These are phyloP conservation scores for Ptychoptera contaminata DNA, from an alignment of 2,888 invertebrate genomes.

Conservation along the genomic window DNA sequence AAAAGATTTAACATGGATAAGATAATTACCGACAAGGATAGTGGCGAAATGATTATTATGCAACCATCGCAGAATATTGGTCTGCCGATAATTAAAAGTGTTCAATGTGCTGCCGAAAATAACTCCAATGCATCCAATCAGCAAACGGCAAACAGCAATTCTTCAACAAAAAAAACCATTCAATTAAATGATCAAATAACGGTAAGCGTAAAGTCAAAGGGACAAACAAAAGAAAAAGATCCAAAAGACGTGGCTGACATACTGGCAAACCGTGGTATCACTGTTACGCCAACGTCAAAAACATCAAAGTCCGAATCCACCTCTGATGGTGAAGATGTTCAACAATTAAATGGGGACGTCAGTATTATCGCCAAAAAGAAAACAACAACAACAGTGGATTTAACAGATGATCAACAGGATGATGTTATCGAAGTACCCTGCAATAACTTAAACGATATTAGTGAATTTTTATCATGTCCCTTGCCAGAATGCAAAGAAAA, in stretches of 20 bases:
- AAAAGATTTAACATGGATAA: constrained; percentile 6
- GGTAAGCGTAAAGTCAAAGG: constrained; percentile 40
- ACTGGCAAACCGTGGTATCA: constrained; percentile 60
- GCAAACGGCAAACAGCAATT: constrained; percentile 15
- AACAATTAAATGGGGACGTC: constrained; percentile 42
- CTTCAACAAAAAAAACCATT: constrained; percentile 39
- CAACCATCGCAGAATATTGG: constrained; percentile 52
- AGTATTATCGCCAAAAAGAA: constrained; percentile 40
- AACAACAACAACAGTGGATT: constrained; percentile 23
- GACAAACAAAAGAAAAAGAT: constrained; percentile 37
- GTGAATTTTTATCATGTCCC: constrained; percentile 12
- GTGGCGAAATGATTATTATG: constrained; percentile 59
- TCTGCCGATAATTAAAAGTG: constrained; percentile 56
- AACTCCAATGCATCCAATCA: constrained; percentile 3
- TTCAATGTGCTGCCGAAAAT: constrained; percentile 38
- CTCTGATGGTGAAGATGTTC: constrained; percentile 27
- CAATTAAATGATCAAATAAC: constrained; percentile 60
- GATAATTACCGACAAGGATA: constrained; percentile 45
- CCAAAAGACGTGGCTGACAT: constrained; percentile 63
- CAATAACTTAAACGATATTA: background rate
- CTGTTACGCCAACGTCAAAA: constrained; percentile 50
- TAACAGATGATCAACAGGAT: constrained; percentile 24
- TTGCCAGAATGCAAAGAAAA: constrained; percentile 33
- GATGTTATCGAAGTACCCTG: background rate
- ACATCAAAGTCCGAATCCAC: constrained; percentile 26